These are phyloP conservation scores for Chiloscyllium plagiosum DNA, from an alignment of 2,113 vertebrate genomes.

Conservation along the genomic window DNA sequence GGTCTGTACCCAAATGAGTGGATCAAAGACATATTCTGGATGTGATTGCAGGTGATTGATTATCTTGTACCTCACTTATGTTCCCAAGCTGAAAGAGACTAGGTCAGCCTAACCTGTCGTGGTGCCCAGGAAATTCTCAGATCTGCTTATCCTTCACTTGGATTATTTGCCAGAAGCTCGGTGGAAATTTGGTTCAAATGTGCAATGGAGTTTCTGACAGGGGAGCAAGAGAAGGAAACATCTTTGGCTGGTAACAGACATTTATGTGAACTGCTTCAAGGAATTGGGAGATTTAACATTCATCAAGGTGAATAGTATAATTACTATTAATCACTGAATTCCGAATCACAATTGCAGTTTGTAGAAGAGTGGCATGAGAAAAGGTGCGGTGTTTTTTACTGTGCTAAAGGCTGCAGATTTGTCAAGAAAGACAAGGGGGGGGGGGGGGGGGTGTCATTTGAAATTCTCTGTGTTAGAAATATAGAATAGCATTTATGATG, in stretches of 20 bases:
- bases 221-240: not conserved
- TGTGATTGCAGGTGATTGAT: not conserved
- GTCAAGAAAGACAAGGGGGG: no score
- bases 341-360: no score
- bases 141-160: not conserved
- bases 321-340: not conserved
- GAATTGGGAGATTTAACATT: not conserved
- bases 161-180: not conserved
- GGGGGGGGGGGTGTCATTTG: no score
- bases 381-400: no score
- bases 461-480: no score
- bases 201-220: not conserved
- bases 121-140: not conserved
- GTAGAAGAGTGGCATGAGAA: no score
- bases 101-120: not conserved
- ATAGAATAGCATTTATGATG: no score
- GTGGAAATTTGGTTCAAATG: not conserved
- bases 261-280: not conserved
- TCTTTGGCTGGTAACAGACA: no score
- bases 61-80: not conserved
- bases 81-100: not conserved
- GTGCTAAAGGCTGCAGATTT: no score
- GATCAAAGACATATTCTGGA: not conserved
- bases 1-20: not conserved
- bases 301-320: not conserved